Conservation (phyloP, 2,888 invertebrate species). For the Eupeodes luniger region DNA sequence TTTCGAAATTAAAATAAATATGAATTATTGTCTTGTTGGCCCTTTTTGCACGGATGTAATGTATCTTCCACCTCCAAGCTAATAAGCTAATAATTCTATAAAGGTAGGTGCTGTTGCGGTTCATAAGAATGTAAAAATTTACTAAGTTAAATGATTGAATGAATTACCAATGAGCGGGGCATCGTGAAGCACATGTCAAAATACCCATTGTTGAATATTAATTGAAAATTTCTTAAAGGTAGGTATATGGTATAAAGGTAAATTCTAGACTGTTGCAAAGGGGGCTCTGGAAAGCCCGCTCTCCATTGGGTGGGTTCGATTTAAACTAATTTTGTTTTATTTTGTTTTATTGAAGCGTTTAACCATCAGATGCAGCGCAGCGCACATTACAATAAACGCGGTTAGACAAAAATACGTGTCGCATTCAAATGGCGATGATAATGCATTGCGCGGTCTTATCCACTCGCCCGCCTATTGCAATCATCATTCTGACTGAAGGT, state of each 20-base stretch:
- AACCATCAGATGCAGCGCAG: constrained; percentile 53
- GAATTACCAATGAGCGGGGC: constrained; percentile 74
- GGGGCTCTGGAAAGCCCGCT: constrained; percentile 50
- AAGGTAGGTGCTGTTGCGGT: neutral
- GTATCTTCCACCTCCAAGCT: neutral
- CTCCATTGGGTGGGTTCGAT: constrained; percentile 56
- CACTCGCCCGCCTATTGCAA: constrained; percentile 37
- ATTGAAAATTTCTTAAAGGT: constrained; percentile 41
- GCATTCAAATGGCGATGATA: constrained; percentile 40
- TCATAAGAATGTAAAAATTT: constrained; percentile 14
- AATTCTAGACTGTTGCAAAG: constrained; percentile 24
- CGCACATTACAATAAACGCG: constrained; percentile 12
- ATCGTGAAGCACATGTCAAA: constrained; percentile 75
- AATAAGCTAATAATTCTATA: neutral
- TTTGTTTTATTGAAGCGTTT: constrained; percentile 22
- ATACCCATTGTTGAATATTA: constrained; percentile 72
- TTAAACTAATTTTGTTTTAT: constrained; percentile 58
- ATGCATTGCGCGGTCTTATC: neutral
- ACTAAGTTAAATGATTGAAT: constrained; percentile 16
- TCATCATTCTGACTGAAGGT: neutral
- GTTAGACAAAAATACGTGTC: constrained; percentile 54
- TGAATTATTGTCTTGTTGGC: neutral
- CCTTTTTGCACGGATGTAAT: constrained; percentile 55
- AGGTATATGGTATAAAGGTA: too few species aligned
- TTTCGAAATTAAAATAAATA: neutral